Conservation (phyloP, 2,113 vertebrate species). For the Hippoglossus stenolepis region DNA sequence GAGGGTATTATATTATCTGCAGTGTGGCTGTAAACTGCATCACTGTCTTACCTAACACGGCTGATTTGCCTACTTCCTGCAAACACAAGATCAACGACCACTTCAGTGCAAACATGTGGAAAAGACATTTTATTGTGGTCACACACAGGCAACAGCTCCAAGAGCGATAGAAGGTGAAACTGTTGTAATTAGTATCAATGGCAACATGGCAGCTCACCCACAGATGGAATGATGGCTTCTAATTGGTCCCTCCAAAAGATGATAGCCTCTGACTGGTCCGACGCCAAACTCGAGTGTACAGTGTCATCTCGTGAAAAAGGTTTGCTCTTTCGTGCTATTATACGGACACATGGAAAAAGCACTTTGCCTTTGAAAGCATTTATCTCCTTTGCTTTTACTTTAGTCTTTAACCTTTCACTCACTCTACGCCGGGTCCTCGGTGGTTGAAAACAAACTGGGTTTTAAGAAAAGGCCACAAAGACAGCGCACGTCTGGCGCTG, state of each 20-base stretch:
- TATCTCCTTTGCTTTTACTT: conserved; percentile 24
- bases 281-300: not conserved
- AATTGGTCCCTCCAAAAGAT: conserved; percentile 31
- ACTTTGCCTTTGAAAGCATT: conserved; percentile 27
- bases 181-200: conserved; percentile 22
- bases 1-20: not conserved
- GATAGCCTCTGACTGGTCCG: conserved; percentile 22
- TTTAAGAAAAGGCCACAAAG: not conserved
- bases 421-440: not conserved
- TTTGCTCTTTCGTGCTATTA: conserved; percentile 26
- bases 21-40: not conserved
- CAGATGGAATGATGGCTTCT: conserved; percentile 31
- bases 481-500: not conserved
- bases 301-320: conserved; percentile 11
- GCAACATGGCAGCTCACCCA: conserved; percentile 1
- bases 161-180: not conserved
- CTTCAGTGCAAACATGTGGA: too few relatives aligned
- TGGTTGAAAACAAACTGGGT: conserved; percentile 23
- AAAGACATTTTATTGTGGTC: too few relatives aligned
- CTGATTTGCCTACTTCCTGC: too few relatives aligned
- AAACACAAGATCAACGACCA: too few relatives aligned
- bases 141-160: too few relatives aligned
- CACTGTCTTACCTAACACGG: not conserved
- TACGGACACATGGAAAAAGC: not conserved
- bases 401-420: conserved; percentile 28